phyloP scores from a whole-genome alignment of 2,797 vertebrate species.

The Psittacula echo region DNA sequence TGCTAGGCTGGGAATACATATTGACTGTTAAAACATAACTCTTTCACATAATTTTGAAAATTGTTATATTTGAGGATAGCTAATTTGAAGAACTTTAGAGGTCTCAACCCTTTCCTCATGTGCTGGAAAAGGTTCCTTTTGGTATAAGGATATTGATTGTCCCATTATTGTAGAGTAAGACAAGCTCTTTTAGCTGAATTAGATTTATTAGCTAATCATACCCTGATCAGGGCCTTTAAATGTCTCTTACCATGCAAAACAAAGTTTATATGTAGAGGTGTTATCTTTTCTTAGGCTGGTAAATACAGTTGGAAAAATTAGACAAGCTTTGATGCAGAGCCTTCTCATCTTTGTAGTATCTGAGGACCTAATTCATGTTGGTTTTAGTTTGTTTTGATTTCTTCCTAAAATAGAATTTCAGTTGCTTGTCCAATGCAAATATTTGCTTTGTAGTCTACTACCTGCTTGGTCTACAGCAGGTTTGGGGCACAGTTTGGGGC shows the following conservation, averaged over 20 bases:
- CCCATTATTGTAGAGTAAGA: not conserved
- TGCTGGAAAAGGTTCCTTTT: not conserved
- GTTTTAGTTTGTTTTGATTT: not conserved
- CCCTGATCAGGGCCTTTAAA: not conserved
- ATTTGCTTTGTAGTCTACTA: not conserved
- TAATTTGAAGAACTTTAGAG: not conserved
- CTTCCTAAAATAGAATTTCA: not conserved
- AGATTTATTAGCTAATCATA: not conserved
- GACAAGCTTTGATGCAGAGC: not conserved
- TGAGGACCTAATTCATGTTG: not conserved
- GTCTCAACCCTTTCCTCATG: not conserved
- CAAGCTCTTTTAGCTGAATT: not conserved
- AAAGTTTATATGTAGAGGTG: not conserved
- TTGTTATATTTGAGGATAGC: not conserved
- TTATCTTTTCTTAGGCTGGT: not conserved
- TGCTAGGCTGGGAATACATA: not conserved
- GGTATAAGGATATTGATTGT: not conserved
- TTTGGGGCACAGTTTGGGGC: not conserved
- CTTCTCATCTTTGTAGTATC: not conserved
- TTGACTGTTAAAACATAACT: not conserved
- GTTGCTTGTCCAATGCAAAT: not conserved
- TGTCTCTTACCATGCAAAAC: not conserved
- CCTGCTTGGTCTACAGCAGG: not conserved
- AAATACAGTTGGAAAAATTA: not conserved
- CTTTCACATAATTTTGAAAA: not conserved